Evolutionary conservation across 2,113 vertebrate genomes (phyloP), one percentile per base, ranked within the genome.

Genomic region (Aplodontia rufa): DNA sequence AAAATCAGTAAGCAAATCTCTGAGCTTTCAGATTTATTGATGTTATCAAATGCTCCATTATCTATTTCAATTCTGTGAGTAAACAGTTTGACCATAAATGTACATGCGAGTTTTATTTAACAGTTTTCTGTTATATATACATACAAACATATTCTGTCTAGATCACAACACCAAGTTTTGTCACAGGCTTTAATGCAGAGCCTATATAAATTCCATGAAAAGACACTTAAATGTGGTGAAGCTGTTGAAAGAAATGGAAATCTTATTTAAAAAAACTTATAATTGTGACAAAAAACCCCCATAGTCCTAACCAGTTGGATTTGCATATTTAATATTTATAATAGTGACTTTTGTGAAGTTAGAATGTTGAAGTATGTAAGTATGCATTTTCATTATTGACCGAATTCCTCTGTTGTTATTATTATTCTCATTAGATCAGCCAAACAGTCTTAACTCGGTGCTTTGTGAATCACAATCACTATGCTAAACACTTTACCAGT

Each of bases 11-110:
- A 26, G 2, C 20, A 76, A 68, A 91, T 74, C 12, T 84, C 42
- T 74, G 91, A 96, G 42, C 3, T 55, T 95, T 96, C 4, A 84
- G 22, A 69, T 96, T 96, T 8, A 81, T 17, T 40, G 8, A 49
- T 96, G 12, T 81, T 51, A 76, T 84, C 20, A 74, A 55, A 37
- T 88, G 13, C 2, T 66, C 6, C 24, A 45, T 80, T 83, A 72
- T 72, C 32, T 55, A 76, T 72, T 87, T 80, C 42, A 94, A 42
- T 89, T 96, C 49, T 72, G 28, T 68, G 1, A 84, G 26, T 80
- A 96, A 96, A 84, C 45, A 84, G 35, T 53, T 93, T 84, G 17
- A 62, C 35, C 93, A 8, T 1, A 58, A 84, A 47, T 72, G 7
- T 58, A 12, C 85, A 69, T 64, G 0, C 19, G 3, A 12, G 2